Evolutionary conservation across 2,888 invertebrate genomes (phyloP).

Genomic region (Rhopalosiphum nymphaeae): DNA sequence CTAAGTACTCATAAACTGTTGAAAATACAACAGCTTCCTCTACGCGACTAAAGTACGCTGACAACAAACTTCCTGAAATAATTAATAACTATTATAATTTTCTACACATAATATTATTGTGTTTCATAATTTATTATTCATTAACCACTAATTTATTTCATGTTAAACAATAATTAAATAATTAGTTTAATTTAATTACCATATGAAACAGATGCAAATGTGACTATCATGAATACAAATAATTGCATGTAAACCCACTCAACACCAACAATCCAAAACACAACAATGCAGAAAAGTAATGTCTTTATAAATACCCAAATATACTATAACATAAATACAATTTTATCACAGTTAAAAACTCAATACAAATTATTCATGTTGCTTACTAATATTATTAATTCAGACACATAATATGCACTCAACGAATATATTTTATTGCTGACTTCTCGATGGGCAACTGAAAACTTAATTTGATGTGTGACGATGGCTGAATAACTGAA

Average conservation of each 20-base stretch:
- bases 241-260: constrained; percentile 48
- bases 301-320: constrained; percentile 26
- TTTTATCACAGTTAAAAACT: neutral
- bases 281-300: constrained; percentile 13
- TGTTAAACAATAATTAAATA: neutral
- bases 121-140: neutral
- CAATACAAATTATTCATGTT: neutral
- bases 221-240: constrained; percentile 9
- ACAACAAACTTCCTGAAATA: constrained; percentile 44
- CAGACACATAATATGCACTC: constrained; percentile 55
- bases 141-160: neutral
- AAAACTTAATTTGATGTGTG: constrained; percentile 39
- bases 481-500: constrained; percentile 32
- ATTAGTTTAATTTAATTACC: constrained; percentile 23
- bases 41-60: constrained; percentile 26
- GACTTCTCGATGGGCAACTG: constrained; percentile 57
- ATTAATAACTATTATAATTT: neutral
- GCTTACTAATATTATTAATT: constrained; percentile 43
- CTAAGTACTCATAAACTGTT: constrained; percentile 45
- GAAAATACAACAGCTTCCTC: constrained; percentile 51
- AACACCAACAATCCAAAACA: constrained; percentile 60
- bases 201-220: constrained; percentile 43
- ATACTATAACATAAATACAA: constrained; percentile 6
- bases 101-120: neutral
- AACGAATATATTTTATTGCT: constrained; percentile 52